Conservation (phyloP, 2,888 invertebrate genomes). For the Cremastinae sp. region DNA sequence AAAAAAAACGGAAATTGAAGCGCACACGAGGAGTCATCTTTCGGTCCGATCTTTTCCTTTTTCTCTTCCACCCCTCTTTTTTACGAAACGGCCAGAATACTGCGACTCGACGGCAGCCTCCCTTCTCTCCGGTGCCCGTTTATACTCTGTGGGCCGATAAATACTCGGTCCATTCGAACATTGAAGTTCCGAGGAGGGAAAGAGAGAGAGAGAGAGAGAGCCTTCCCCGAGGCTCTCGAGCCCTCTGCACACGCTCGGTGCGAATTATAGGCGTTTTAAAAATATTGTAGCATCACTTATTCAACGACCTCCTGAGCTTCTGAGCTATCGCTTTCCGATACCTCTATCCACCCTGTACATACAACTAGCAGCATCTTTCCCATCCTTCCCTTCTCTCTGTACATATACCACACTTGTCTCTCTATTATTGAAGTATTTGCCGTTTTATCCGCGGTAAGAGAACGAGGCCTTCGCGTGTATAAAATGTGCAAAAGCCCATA, state of each 20-base stretch:
- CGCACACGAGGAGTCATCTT: constrained; percentile 46
- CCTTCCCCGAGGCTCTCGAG: constrained; percentile 33
- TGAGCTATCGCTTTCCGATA: constrained; percentile 80
- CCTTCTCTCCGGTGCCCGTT: constrained; percentile 73
- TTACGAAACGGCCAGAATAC: constrained; percentile 31
- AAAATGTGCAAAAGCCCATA: not conserved
- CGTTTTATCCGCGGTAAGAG: constrained; percentile 29
- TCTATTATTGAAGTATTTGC: constrained; percentile 75
- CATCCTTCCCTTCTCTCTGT: not conserved
- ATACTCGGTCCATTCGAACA: constrained; percentile 75
- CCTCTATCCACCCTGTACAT: constrained; percentile 62
- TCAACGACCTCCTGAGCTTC: constrained; percentile 70
- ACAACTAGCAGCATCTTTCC: not conserved
- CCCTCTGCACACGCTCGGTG: constrained; percentile 58
- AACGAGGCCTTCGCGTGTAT: not conserved
- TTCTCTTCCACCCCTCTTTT: constrained; percentile 36
- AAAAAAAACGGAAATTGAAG: constrained; percentile 63
- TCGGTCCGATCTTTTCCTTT: constrained; percentile 15
- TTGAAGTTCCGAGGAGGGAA: constrained; percentile 63
- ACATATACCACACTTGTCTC: constrained; percentile 52
- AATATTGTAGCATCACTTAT: constrained; percentile 80
- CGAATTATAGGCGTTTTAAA: constrained; percentile 81
- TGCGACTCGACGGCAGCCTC: constrained; percentile 63
- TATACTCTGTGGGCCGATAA: constrained; percentile 80
- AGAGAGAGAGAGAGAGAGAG: no score